Conservation (phyloP, 2,797 vertebrate genomes). For the Eurystomus glaucurus region DNA sequence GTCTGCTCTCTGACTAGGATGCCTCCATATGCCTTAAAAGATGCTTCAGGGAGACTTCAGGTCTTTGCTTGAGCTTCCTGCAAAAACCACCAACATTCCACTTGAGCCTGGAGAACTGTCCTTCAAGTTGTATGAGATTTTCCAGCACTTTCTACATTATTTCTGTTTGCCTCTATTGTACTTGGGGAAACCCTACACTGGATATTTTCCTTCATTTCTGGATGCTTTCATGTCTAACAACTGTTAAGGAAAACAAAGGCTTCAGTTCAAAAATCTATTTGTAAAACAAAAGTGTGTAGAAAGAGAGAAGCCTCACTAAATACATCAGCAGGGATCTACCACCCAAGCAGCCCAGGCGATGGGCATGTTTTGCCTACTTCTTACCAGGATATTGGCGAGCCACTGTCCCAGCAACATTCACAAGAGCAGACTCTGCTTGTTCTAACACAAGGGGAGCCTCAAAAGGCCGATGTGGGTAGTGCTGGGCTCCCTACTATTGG, state of each 20-base stretch:
- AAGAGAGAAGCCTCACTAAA: neutral
- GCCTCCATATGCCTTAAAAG: neutral
- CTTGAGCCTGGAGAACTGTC: neutral
- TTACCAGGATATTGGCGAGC: neutral
- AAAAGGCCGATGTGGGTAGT: neutral
- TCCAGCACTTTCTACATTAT: neutral
- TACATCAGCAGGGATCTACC: neutral
- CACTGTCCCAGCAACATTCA: fast-evolving
- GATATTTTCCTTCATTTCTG: conserved; percentile 19
- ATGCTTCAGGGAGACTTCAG: neutral
- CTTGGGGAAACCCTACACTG: neutral
- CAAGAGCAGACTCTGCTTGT: neutral
- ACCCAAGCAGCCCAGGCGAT: neutral
- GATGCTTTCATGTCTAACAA: neutral
- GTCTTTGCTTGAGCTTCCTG: neutral
- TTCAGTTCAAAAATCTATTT: neutral
- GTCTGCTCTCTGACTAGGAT: neutral
- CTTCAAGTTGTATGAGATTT: neutral
- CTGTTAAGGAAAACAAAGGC: conserved; percentile 20
- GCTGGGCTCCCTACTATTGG: neutral
- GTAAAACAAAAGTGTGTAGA: neutral
- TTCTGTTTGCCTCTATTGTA: neutral
- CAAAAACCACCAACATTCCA: neutral
- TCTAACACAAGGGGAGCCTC: neutral
- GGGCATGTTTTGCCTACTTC: neutral